These are phyloP conservation scores for Platycheirus rosarum DNA, from an alignment of 2,888 invertebrate genomes.

Conservation along the genomic window DNA sequence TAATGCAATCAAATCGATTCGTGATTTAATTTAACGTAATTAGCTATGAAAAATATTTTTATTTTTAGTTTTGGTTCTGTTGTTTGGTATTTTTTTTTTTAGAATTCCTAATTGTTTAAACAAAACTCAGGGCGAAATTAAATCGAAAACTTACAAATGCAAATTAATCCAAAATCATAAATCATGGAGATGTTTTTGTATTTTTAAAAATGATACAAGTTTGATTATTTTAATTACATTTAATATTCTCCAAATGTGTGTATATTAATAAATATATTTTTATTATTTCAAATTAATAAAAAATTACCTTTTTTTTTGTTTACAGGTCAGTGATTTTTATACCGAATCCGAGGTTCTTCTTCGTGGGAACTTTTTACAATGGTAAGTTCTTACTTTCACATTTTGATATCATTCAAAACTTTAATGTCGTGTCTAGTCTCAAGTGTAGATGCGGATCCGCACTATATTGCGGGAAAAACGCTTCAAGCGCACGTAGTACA, in stretches of 20 bases:
- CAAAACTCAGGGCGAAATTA: not conserved
- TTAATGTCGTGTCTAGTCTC: too few relatives aligned
- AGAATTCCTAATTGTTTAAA: slow-evolving; percentile 20
- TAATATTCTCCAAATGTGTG: too few relatives aligned
- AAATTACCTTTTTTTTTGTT: slow-evolving; percentile 8
- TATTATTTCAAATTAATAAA: not conserved
- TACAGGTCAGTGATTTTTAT: slow-evolving; percentile 42
- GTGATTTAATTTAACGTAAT: slow-evolving; percentile 46
- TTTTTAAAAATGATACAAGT: too few relatives aligned
- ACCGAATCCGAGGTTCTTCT: slow-evolving; percentile 41
- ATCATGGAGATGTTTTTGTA: slow-evolving; percentile 1
- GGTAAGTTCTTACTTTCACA: slow-evolving; percentile 35
- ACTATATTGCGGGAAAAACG: too few relatives aligned
- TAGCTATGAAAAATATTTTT: slow-evolving; percentile 43
- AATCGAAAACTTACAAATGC: not conserved
- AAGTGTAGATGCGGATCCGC: too few relatives aligned
- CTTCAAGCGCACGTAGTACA: too few relatives aligned
- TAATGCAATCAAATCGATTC: slow-evolving; percentile 32
- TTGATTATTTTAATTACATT: too few relatives aligned
- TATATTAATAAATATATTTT: too few relatives aligned
- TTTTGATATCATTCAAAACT: too few relatives aligned
- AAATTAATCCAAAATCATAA: slow-evolving; percentile 25
- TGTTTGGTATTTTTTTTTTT: slow-evolving; percentile 16
- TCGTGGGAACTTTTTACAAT: slow-evolving; percentile 37
- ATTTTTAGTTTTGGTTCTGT: slow-evolving; percentile 4